Conservation (phyloP, 2,113 vertebrate genomes). For the Aythya baeri region DNA sequence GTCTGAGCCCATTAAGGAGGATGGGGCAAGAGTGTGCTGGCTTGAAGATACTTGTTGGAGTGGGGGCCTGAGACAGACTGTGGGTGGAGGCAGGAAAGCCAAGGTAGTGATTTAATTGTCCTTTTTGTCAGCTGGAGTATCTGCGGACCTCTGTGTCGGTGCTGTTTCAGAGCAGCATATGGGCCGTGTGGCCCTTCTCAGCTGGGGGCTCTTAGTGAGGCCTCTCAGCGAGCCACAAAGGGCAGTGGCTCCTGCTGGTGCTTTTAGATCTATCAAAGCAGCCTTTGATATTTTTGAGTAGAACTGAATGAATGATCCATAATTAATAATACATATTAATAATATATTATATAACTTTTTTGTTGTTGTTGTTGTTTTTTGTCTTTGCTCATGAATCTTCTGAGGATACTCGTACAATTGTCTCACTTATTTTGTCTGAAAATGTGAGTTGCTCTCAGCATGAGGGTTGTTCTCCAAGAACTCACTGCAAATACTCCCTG, state of each 20-base stretch:
- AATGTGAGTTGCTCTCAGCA: background rate
- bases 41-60: background rate
- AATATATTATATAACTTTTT: background rate
- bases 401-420: background rate
- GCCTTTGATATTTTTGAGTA: background rate
- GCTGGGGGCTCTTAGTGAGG: background rate
- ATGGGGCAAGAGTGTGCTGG: background rate
- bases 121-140: background rate
- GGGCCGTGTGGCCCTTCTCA: background rate
- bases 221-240: background rate
- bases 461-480: background rate
- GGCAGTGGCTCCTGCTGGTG: background rate
- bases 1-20: background rate
- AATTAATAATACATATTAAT: conserved; percentile 32
- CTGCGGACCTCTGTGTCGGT: background rate
- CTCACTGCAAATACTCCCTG: background rate
- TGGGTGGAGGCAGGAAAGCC: background rate
- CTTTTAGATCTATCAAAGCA: conserved; percentile 39
- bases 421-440: background rate
- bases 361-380: background rate
- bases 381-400: background rate
- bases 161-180: background rate
- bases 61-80: background rate
- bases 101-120: background rate
- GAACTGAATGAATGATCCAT: background rate